Evolutionary conservation across 2,113 vertebrate species (phyloP).

Genomic region (Psittacus erithacus): DNA sequence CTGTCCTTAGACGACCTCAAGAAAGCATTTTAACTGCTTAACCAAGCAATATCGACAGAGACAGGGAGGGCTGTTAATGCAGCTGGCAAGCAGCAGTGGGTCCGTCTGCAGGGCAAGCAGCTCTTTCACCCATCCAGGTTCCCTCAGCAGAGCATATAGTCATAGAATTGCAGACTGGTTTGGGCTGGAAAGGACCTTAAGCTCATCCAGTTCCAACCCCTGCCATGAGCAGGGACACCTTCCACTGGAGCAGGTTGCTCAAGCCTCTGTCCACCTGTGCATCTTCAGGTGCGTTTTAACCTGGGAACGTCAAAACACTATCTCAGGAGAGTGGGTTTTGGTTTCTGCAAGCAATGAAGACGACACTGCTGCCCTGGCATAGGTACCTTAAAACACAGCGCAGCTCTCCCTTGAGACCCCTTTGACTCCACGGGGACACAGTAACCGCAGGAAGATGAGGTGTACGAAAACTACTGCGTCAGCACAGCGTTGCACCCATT

Average conservation of each 20-base stretch:
- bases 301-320: background rate
- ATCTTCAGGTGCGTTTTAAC: background rate
- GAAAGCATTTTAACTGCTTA: background rate
- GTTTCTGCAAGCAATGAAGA: background rate
- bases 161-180: background rate
- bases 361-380: rapidly evolving
- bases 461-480: rapidly evolving
- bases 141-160: background rate
- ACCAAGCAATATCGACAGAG: background rate
- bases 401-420: background rate
- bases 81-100: background rate
- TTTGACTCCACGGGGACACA: background rate
- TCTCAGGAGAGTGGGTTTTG: background rate
- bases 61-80: background rate
- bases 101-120: rapidly evolving
- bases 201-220: background rate
- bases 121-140: background rate
- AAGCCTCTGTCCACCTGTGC: background rate
- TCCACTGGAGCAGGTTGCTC: background rate
- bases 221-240: background rate
- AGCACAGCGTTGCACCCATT: rapidly evolving
- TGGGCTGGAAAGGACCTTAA: background rate
- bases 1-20: conserved; percentile 4
- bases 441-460: background rate
- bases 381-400: rapidly evolving